These are phyloP conservation scores for Apotomis turbidana DNA, from an alignment of 2,888 invertebrate genomes.

Conservation along the genomic window DNA sequence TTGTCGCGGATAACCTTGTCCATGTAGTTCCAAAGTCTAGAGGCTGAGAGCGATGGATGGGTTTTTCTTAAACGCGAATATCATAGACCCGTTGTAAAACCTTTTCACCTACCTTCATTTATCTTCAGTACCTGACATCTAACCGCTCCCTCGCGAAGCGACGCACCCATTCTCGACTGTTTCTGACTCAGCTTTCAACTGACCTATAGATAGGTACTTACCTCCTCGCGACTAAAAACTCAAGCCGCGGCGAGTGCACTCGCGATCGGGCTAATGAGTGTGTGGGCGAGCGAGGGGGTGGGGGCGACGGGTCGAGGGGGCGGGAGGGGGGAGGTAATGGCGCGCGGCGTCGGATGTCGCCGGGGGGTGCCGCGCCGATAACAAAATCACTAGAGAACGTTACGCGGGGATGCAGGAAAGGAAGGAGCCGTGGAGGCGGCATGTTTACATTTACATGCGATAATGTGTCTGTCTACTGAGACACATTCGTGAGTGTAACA, in stretches of 20 bases:
- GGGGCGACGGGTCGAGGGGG: slow-evolving; percentile 49
- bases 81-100: not conserved
- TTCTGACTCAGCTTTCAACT: slow-evolving; percentile 36
- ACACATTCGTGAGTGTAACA: no score
- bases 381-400: slow-evolving; percentile 81
- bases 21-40: no score
- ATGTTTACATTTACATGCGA: slow-evolving; percentile 14
- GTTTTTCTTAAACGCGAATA: no score
- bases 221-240: slow-evolving; percentile 38
- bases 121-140: slow-evolving; percentile 11
- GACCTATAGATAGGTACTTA: slow-evolving; percentile 26
- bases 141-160: slow-evolving; percentile 11
- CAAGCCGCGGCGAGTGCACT: slow-evolving; percentile 69
- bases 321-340: slow-evolving; percentile 68
- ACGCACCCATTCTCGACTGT: slow-evolving; percentile 25
- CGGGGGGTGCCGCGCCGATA: slow-evolving; percentile 79
- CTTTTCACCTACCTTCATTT: not conserved
- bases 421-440: slow-evolving; percentile 55
- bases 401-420: slow-evolving; percentile 46
- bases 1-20: not conserved
- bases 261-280: slow-evolving; percentile 73
- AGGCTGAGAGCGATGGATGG: no score
- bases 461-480: not conserved
- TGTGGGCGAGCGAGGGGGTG: slow-evolving; percentile 51
- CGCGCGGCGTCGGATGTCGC: slow-evolving; percentile 80